A percentile compares a stretch with the other conserved stretches of the same genome.
phyloP scores from a whole-genome alignment of 2,888 invertebrate species.

The Spodoptera exigua region DNA sequence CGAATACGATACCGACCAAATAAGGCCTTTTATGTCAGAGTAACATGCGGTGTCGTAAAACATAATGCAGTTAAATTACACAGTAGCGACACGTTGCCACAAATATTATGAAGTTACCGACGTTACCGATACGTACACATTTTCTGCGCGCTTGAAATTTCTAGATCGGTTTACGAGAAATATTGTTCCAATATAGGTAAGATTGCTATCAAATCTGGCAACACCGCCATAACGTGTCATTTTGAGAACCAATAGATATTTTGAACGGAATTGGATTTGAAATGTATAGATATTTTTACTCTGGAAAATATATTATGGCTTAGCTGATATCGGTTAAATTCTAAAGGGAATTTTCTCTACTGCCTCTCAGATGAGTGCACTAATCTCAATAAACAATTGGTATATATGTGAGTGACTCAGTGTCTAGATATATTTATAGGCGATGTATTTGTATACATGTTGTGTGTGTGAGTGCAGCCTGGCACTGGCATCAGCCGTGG shows the following conservation, averaged over 20 bases:
- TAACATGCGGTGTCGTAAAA: slow-evolving; percentile 51
- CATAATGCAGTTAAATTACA: slow-evolving; percentile 50
- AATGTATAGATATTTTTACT: slow-evolving; percentile 4
- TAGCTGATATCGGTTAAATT: no score
- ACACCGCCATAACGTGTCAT: slow-evolving; percentile 27
- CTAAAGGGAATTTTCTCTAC: slow-evolving; percentile 2
- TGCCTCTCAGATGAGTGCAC: slow-evolving; percentile 1
- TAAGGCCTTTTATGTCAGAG: slow-evolving; percentile 33
- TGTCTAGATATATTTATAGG: slow-evolving; percentile 48
- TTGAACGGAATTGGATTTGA: slow-evolving; percentile 21
- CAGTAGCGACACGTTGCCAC: slow-evolving; percentile 27
- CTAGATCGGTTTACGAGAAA: slow-evolving; percentile 31
- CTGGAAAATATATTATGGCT: no score
- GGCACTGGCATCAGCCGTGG: slow-evolving; percentile 73
- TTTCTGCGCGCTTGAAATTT: slow-evolving; percentile 12
- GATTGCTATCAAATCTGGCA: slow-evolving; percentile 49
- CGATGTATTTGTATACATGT: slow-evolving; percentile 56
- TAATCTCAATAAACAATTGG: slow-evolving; percentile 33
- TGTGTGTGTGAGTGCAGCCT: slow-evolving; percentile 64
- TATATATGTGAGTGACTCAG: slow-evolving; percentile 35
- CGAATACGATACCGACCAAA: slow-evolving; percentile 44
- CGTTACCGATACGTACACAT: slow-evolving; percentile 1
- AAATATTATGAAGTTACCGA: slow-evolving; percentile 9
- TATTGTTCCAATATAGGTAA: slow-evolving; percentile 32
- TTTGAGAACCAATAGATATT: slow-evolving; percentile 34